A percentile compares a stretch with the other conserved stretches of the same genome.
Evolutionary conservation across 1,140 invertebrate species (phyloP).

Genomic region (Drosophila sechellia): DNA sequence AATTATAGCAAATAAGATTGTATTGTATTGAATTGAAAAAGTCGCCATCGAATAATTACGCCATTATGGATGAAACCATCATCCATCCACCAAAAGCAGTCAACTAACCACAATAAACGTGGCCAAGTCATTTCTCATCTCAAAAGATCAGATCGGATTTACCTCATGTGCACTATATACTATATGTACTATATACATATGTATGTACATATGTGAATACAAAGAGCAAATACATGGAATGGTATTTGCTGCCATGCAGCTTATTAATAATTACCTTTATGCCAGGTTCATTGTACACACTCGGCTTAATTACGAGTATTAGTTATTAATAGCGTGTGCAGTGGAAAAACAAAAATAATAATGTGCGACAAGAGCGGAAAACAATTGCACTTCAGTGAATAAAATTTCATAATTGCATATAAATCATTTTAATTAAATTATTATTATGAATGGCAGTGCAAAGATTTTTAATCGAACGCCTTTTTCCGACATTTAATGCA

Average conservation of each 20-base stretch:
- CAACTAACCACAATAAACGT: constrained; percentile 1
- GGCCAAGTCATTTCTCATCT: neutral
- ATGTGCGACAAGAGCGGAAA: constrained; percentile 30
- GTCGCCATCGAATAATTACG: neutral
- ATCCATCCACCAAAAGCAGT: neutral
- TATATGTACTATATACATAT: too few species aligned
- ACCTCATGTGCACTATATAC: neutral
- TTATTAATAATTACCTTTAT: constrained; percentile 37
- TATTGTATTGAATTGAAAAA: neutral
- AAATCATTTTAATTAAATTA: constrained; percentile 77
- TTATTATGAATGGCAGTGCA: constrained; percentile 57
- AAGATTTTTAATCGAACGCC: constrained; percentile 48
- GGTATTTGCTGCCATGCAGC: neutral
- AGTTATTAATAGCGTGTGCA: constrained; percentile 48
- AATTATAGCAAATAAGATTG: too few species aligned
- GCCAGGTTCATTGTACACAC: constrained; percentile 48
- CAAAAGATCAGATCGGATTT: constrained; percentile 16
- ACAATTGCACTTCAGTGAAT: constrained; percentile 32
- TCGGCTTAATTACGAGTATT: constrained; percentile 48
- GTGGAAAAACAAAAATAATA: constrained; percentile 27
- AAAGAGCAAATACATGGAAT: neutral
- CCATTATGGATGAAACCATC: neutral
- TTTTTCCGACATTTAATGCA: constrained; percentile 20
- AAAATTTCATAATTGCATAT: constrained; percentile 69
- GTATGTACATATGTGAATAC: neutral